Evolutionary conservation across 2,797 vertebrate genomes (phyloP), one percentile per base, ranked within the genome.

Genomic region (Leucoraja ocellata): DNA sequence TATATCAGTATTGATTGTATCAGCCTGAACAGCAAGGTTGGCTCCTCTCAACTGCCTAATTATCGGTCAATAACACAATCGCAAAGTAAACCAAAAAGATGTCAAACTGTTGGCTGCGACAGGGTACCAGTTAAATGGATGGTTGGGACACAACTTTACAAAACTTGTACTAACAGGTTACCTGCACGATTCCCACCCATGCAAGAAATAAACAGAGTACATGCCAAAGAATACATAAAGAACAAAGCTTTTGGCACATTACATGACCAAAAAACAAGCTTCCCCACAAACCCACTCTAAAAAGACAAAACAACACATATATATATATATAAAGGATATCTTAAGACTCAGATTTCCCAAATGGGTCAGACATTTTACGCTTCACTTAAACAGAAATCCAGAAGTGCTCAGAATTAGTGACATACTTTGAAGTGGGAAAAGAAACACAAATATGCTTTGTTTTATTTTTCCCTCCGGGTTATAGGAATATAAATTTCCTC

Each of bases 181-280:
- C 21, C 39, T 54, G n/a, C 90, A 92, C 2, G 25, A 54, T 73
- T 54, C 54, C 23, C 71, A n/a, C 9, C 23, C 90, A 92, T 92
- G 90, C 90, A 92, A 92, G 65, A 88, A 92, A 25, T 28, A 92
- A 92, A 76, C 39, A 74, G 36, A 68, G n/a, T 63, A 65, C 84
- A 36, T 88, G 71, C 90, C 90, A 92, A 92, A 54, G 71, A 76
- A 92, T 54, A 74, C 68, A 91, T 71, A 46, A 74, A 91, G 46
- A 74, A 86, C 58, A 86, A 86, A 39, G 68, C 88, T 73, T 18
- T 1, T 91, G 68, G 71, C 71, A 76, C 68, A 76, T 76, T 88
- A n/a, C 68, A 46, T 46, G 14, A 54, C 28, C 23, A 92, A 73
- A 76, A 14, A 73, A 71, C 39, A 92, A 92, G 90, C 65, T 2